Evolutionary conservation across 2,888 invertebrate genomes (phyloP).

Genomic region (Cerceris ruficornis): DNA sequence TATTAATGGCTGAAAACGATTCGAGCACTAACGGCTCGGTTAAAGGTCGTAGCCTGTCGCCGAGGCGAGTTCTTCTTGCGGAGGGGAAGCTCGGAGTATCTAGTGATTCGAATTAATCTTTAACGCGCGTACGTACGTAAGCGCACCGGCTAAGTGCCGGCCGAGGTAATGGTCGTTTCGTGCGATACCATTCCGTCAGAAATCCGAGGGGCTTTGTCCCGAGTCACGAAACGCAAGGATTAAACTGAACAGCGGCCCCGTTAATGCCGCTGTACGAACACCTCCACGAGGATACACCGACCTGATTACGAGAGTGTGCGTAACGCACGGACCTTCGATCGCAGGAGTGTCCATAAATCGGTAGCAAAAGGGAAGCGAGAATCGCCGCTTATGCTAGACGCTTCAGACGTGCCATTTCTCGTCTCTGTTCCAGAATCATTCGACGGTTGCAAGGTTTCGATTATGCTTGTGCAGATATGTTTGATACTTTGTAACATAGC

Average conservation of each 20-base stretch:
- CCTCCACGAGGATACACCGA: constrained; percentile 39
- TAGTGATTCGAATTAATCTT: constrained; percentile 66
- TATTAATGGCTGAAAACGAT: constrained; percentile 3
- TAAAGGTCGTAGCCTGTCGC: constrained; percentile 15
- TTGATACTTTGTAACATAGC: too few species aligned
- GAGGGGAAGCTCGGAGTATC: constrained; percentile 35
- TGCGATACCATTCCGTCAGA: constrained; percentile 80
- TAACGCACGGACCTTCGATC: constrained; percentile 49
- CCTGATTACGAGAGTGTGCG: constrained; percentile 43
- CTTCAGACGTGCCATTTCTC: constrained; percentile 2
- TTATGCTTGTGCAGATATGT: too few species aligned
- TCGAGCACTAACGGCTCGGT: not conserved
- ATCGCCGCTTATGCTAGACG: constrained; percentile 18
- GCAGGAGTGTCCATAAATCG: constrained; percentile 63
- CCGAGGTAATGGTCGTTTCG: constrained; percentile 79
- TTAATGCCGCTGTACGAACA: constrained; percentile 74
- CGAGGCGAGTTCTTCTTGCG: not conserved
- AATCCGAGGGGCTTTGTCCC: constrained; percentile 81
- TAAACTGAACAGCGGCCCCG: constrained; percentile 76
- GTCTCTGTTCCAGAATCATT: not conserved
- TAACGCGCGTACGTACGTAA: constrained; percentile 61
- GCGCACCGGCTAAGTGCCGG: constrained; percentile 61
- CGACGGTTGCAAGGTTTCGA: too few species aligned
- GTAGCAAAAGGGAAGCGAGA: constrained; percentile 40
- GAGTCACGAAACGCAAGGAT: constrained; percentile 81